Percentiles rank a stretch among this genome's conserved stretches.
These are phyloP conservation scores for Noctilio leporinus DNA, from an alignment of 2,113 vertebrate species.

Conservation along the genomic window DNA sequence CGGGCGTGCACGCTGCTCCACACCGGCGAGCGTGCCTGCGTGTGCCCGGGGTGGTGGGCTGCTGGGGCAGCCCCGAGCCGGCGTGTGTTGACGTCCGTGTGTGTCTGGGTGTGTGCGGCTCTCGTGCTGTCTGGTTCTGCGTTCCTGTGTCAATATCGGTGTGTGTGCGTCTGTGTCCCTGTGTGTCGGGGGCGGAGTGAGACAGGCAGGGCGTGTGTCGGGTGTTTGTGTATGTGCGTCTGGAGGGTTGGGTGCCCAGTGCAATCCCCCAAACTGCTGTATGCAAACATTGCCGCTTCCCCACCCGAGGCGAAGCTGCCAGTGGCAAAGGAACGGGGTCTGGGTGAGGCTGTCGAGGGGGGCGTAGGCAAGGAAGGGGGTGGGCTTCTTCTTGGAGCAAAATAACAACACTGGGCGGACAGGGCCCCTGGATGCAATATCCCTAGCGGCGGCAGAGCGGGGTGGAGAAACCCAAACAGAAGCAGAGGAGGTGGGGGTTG, in stretches of 20 bases:
- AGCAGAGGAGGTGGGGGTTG: neutral
- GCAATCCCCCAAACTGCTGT: conserved; percentile 51
- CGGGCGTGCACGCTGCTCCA: neutral
- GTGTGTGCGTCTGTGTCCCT: conserved; percentile 66
- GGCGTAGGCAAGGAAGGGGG: conserved; percentile 54
- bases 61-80: neutral
- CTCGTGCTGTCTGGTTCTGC: conserved; percentile 59
- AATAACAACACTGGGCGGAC: conserved; percentile 64
- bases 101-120: conserved; percentile 57
- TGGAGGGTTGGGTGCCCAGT: conserved; percentile 47
- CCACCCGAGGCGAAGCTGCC: neutral
- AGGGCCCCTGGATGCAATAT: neutral
- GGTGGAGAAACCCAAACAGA: conserved; percentile 12
- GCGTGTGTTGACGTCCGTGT: conserved; percentile 25
- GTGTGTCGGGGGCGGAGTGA: conserved; percentile 72
- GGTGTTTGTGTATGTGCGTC: conserved; percentile 60
- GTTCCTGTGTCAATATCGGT: conserved; percentile 54
- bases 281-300: conserved; percentile 58
- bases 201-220: conserved; percentile 68
- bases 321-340: conserved; percentile 33
- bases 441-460: neutral
- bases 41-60: neutral
- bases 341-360: conserved; percentile 56
- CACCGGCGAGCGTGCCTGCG: conserved; percentile 3
- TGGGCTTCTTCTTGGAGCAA: conserved; percentile 54